These are phyloP conservation scores for Calycopis cecrops DNA, from an alignment of 1,140 invertebrate species.

Conservation along the genomic window DNA sequence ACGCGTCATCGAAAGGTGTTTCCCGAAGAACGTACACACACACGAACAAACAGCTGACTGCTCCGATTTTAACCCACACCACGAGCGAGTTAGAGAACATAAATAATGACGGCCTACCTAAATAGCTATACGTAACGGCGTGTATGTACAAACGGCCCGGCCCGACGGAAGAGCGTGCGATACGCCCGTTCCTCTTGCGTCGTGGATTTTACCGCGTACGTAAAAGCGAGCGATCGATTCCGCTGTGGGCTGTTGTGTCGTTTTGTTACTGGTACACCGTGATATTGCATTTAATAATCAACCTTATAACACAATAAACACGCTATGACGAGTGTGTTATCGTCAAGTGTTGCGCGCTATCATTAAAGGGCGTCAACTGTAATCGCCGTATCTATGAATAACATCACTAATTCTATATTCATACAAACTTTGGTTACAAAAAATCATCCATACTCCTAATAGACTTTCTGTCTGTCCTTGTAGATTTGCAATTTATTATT, in stretches of 20 bases:
- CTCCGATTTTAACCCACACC: slow-evolving; percentile 72
- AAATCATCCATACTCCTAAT: no score
- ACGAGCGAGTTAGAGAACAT: slow-evolving; percentile 70
- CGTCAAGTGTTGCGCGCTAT: slow-evolving; percentile 3
- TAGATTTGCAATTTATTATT: no score
- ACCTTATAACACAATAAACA: slow-evolving; percentile 53
- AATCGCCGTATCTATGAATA: no score
- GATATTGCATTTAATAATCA: slow-evolving; percentile 71
- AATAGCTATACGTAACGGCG: slow-evolving; percentile 67
- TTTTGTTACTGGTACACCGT: slow-evolving; percentile 35
- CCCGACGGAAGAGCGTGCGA: slow-evolving; percentile 57
- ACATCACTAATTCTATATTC: no score
- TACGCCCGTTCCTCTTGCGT: slow-evolving; percentile 50
- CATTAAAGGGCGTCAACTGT: neutral
- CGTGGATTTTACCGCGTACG: slow-evolving; percentile 45
- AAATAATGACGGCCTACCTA: slow-evolving; percentile 74
- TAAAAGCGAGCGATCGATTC: slow-evolving; percentile 49
- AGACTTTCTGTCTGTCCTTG: no score
- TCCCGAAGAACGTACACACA: slow-evolving; percentile 72
- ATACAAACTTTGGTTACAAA: no score
- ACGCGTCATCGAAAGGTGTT: slow-evolving; percentile 74
- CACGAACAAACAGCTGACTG: slow-evolving; percentile 69
- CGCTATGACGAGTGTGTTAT: slow-evolving; percentile 35
- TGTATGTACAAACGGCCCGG: slow-evolving; percentile 63
- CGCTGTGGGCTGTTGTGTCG: slow-evolving; percentile 45